Evolutionary conservation across 1,140 invertebrate species (phyloP), one percentile per base, ranked within the genome.

Genomic region (Dreissena polymorpha): DNA sequence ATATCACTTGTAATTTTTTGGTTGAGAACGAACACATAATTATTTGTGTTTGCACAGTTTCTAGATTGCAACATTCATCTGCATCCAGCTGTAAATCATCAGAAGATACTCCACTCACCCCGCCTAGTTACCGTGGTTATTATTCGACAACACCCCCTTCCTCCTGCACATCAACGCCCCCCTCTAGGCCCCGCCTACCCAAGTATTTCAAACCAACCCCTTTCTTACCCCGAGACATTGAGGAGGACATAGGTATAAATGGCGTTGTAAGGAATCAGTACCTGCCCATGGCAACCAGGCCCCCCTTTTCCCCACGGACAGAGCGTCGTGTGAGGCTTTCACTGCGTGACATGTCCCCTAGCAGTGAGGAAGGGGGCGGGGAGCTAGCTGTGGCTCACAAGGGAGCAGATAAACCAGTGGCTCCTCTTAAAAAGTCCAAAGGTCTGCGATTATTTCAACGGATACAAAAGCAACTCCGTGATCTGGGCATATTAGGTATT

Each of bases 401-500:
- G 3, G 49, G 51, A 21, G 49, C 50, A 7, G 14, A 49, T 25
- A 23, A 18, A n/a, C 16, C 2, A 60, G 14, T n/a, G 14, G 50
- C 51, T 25, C 50, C 39, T 12, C 12, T 51, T 16, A 82, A 82
- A 39, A 82, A 74, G 63, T 91, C 90, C 14, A 85, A 86, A 63
- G 90, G 91, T 84, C 77, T 91, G 82, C 84, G 88, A 65, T 85
- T 91, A 27, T 91, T 91, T 84, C 81, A 86, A 53, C 87, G 86
- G 64, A 89, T 91, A 86, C 88, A 89, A 85, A 86, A 89, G 70
- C 88, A 90, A 74, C 78, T 91, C 57, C 80, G 84, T 67, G 83
- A 88, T 63, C 76, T 90, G 69, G 88, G 88, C 70, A 79, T 88
- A 64, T 87, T 88, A 90, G 90, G 89, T 91, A 90, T 86, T 39